A percentile compares a stretch with the other conserved stretches of the same genome.
phyloP scores from a whole-genome alignment of 2,797 vertebrate species.

The Taenioides sp. region DNA sequence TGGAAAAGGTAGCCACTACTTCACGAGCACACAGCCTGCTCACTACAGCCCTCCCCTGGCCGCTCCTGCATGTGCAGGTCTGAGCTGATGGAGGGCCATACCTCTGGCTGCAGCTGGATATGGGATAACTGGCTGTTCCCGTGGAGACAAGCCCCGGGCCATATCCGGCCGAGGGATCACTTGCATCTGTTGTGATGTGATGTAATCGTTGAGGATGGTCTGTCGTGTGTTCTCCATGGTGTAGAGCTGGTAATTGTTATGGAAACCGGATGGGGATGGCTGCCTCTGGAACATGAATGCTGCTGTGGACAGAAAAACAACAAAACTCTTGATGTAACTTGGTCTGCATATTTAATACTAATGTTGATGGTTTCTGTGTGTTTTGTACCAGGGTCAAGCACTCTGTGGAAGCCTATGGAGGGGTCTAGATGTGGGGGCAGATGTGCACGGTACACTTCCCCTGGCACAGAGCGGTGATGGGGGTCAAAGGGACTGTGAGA shows the following conservation, averaged over 20 bases:
- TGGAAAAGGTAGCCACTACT: constrained; percentile 85
- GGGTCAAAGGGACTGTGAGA: constrained; percentile 94
- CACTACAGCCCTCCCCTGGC: constrained; percentile 45
- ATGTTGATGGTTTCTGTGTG: constrained; percentile 43
- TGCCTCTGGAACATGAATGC: constrained; percentile 97
- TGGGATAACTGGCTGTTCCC: constrained; percentile 89
- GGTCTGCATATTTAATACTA: constrained; percentile 43
- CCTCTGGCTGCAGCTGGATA: constrained; percentile 88
- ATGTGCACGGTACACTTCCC: constrained; percentile 89
- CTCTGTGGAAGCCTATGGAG: constrained; percentile 88
- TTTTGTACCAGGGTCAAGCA: constrained; percentile 88
- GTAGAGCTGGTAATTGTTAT: constrained; percentile 96
- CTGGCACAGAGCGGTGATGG: constrained; percentile 85
- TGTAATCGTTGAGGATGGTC: constrained; percentile 99
- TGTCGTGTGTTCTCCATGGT: constrained; percentile 99
- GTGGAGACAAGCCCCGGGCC: constrained; percentile 88
- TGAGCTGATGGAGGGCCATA: constrained; percentile 59
- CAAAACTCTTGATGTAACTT: constrained; percentile 43
- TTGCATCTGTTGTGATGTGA: constrained; percentile 99
- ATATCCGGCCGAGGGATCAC: constrained; percentile 91
- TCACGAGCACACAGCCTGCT: constrained; percentile 68
- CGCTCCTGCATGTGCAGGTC: constrained; percentile 36
- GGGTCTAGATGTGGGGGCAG: constrained; percentile 90
- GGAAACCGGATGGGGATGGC: constrained; percentile 92
- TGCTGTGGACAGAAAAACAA: constrained; percentile 26